Conservation (phyloP, 1,140 invertebrate genomes). For the Atta texana region DNA sequence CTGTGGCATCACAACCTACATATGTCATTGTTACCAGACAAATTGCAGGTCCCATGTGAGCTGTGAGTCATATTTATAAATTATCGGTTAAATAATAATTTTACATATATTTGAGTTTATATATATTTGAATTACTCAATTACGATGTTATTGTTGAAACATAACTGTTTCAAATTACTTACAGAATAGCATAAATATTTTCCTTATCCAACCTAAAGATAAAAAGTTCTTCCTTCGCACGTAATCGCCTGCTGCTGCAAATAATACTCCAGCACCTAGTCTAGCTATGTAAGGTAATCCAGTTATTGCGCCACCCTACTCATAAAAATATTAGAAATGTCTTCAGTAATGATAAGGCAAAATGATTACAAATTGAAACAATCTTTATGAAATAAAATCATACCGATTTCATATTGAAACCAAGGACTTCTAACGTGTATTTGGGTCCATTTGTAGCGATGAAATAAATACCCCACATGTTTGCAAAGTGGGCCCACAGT, state of each 20-base stretch:
- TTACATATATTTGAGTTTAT: not conserved
- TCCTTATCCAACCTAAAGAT: conserved; percentile 89
- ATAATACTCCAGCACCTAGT: conserved; percentile 88
- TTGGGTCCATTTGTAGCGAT: conserved; percentile 95
- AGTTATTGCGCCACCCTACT: conserved; percentile 89
- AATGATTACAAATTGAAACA: not conserved
- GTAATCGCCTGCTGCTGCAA: conserved; percentile 89
- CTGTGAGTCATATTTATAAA: conserved; percentile 81
- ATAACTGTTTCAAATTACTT: conserved; percentile 81
- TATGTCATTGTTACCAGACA: conserved; percentile 89
- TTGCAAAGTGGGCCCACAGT: conserved; percentile 90
- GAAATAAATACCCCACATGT: conserved; percentile 93
- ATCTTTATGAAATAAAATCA: not conserved
- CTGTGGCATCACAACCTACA: conserved; percentile 88
- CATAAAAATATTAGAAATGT: conserved; percentile 42
- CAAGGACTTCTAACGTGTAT: conserved; percentile 94
- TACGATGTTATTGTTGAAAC: not conserved
- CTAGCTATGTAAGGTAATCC: conserved; percentile 90
- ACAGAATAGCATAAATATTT: conserved; percentile 91
- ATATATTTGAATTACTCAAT: not conserved
- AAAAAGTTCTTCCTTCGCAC: conserved; percentile 87
- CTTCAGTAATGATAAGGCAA: not conserved
- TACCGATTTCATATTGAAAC: conserved; percentile 92
- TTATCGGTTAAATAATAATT: conserved; percentile 24
- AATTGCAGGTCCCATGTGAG: conserved; percentile 90